A percentile compares a stretch with the other conserved stretches of the same genome.
These are phyloP conservation scores for Cyprinodon brontotheroides DNA, from an alignment of 2,113 vertebrate species.

Conservation along the genomic window DNA sequence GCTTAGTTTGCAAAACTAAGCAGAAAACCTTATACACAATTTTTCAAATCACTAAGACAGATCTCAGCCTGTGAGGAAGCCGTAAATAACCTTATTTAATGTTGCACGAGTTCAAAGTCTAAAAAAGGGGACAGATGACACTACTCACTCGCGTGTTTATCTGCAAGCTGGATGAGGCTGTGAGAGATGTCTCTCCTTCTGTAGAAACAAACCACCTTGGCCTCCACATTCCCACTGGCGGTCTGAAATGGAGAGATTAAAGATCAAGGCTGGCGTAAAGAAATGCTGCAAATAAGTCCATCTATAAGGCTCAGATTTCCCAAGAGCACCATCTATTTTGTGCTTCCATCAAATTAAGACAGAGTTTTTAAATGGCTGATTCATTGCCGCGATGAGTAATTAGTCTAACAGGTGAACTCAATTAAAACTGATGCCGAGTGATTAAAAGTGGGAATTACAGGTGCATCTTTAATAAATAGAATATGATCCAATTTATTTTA, in stretches of 20 bases:
- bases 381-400: conserved; percentile 49
- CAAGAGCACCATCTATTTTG: conserved; percentile 45
- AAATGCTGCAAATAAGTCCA: conserved; percentile 20
- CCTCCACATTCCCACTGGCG: conserved; percentile 96
- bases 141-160: conserved; percentile 94
- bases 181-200: conserved; percentile 96
- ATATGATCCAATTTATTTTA: background rate
- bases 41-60: background rate
- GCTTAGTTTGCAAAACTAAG: too few species aligned
- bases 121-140: background rate
- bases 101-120: background rate
- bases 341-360: conserved; percentile 45
- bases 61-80: background rate
- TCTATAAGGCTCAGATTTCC: conserved; percentile 55
- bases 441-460: conserved; percentile 13
- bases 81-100: background rate
- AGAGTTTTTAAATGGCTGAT: conserved; percentile 57
- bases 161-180: conserved; percentile 97
- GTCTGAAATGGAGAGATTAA: conserved; percentile 83
- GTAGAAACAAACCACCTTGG: conserved; percentile 98
- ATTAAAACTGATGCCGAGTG: conserved; percentile 52
- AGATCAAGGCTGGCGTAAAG: conserved; percentile 19
- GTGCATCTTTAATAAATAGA: background rate
- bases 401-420: conserved; percentile 38
- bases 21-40: background rate